Conservation (phyloP, 2,113 vertebrate species). For the Okapia johnstoni region DNA sequence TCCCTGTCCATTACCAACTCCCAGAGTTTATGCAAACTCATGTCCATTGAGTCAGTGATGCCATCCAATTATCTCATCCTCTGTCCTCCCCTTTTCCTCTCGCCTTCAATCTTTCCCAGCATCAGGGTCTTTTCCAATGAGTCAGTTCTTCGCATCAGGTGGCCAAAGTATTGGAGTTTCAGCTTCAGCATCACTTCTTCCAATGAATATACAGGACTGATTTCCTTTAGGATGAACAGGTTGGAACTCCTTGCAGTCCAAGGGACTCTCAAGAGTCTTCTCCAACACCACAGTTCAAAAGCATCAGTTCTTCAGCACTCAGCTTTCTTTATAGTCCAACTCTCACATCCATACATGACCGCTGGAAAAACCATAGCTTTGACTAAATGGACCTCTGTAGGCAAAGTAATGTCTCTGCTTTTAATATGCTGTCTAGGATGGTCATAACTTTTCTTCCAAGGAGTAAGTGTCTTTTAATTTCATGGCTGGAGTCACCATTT, state of each 20-base stretch:
- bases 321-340: neutral
- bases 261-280: neutral
- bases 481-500: neutral
- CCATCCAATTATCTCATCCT: neutral
- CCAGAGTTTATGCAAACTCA: neutral
- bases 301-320: accelerated
- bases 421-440: neutral
- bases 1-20: neutral
- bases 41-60: neutral
- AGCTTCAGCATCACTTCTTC: neutral
- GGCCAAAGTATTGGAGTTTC: neutral
- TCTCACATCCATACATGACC: neutral
- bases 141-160: neutral
- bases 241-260: neutral
- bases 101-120: neutral
- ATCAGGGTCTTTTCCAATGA: neutral
- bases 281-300: neutral
- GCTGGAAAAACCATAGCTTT: neutral
- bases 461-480: neutral
- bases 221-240: neutral
- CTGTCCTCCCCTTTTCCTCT: neutral
- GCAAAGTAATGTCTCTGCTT: neutral
- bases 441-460: neutral
- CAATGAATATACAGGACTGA: neutral
- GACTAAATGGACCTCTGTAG: neutral